Conservation (phyloP, 1,140 invertebrate genomes). For the Bombus polaris region DNA sequence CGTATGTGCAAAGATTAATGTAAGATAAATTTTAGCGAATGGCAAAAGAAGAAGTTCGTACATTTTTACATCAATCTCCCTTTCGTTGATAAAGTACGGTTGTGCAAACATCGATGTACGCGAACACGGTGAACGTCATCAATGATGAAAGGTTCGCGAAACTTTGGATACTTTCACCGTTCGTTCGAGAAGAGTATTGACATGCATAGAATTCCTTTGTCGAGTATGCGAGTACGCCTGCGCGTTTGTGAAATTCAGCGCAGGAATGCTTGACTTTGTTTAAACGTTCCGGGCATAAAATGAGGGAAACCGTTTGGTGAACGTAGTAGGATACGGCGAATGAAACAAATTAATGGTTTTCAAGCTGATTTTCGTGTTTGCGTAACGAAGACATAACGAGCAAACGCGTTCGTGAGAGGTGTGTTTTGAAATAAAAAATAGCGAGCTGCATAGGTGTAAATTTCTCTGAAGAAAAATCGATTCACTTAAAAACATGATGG, state of each 20-base stretch:
- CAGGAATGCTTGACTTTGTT: constrained; percentile 42
- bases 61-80: not conserved
- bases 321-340: constrained; percentile 2
- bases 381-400: constrained; percentile 8
- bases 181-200: constrained; percentile 37
- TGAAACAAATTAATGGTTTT: constrained; percentile 26
- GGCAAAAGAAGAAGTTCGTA: too few relatives aligned
- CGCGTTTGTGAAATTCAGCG: constrained; percentile 32
- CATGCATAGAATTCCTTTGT: constrained; percentile 45
- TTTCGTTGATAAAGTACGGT: not conserved
- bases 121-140: constrained; percentile 16
- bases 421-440: not conserved
- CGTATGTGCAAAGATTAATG: too few relatives aligned
- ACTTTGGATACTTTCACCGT: constrained; percentile 59
- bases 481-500: not conserved
- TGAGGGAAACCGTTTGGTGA: constrained; percentile 5
- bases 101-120: not conserved
- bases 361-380: constrained; percentile 42
- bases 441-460: not conserved
- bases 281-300: constrained; percentile 11
- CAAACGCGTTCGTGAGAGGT: not conserved
- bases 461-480: constrained; percentile 3
- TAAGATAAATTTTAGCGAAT: too few relatives aligned
- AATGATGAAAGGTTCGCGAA: constrained; percentile 43
- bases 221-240: not conserved